Evolutionary conservation across 1,140 invertebrate species (phyloP).

Genomic region (Rhagoletis pomonella): DNA sequence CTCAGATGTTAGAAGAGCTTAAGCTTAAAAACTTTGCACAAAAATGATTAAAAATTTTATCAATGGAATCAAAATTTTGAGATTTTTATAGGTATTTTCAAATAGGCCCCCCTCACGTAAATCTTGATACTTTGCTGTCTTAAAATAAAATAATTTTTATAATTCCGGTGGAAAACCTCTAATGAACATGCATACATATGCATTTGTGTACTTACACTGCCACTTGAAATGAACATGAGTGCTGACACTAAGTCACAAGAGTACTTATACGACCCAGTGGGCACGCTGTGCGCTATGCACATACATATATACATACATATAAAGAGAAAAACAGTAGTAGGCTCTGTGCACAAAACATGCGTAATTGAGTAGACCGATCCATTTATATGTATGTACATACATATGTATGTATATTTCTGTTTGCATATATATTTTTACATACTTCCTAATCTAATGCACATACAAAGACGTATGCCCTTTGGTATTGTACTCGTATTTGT

Average conservation of each 20-base stretch:
- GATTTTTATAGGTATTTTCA: too few relatives aligned
- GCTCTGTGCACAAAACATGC: background rate
- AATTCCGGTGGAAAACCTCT: too few relatives aligned
- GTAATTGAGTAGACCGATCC: background rate
- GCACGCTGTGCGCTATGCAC: background rate
- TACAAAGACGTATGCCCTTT: background rate
- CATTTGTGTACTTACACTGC: background rate
- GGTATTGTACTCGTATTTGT: background rate
- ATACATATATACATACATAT: background rate
- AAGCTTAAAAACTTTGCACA: too few relatives aligned
- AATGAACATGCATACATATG: background rate
- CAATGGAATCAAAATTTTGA: too few relatives aligned
- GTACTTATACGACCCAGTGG: slow-evolving; percentile 29
- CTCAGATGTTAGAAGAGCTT: too few relatives aligned
- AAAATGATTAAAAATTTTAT: too few relatives aligned
- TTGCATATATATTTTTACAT: background rate
- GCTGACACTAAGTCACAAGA: slow-evolving; percentile 50
- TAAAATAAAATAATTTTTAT: background rate
- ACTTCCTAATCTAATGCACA: background rate
- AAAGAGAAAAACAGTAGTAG: background rate
- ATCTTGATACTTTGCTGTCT: too few relatives aligned
- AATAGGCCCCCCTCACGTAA: too few relatives aligned
- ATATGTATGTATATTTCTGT: background rate
- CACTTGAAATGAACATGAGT: slow-evolving; percentile 5
- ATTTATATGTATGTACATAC: background rate